Evolutionary conservation across 2,113 vertebrate genomes (phyloP), one percentile per base, ranked within the genome.

Genomic region (Apistogramma diplotaenia): DNA sequence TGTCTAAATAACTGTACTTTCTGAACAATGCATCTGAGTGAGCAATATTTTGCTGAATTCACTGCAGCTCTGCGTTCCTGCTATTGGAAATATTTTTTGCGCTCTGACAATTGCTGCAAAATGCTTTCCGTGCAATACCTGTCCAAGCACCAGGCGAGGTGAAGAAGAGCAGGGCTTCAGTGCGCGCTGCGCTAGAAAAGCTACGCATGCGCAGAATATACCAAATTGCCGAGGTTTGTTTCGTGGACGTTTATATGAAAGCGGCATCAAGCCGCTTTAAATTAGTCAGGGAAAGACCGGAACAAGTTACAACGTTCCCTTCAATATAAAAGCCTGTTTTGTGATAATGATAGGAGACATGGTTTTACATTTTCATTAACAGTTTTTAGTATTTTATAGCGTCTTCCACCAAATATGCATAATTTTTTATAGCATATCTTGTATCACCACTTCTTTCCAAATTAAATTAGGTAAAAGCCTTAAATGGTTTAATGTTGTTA

Each of bases 151-250:
- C 6, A 23, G 12, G 53, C 2, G 49, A 59, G 59, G 23, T 53
- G 11, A 56, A 23, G 53, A 27, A 46, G 25, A 70, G 21, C 21
- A 21, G 21, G 62, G 29, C 43, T 35, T 49, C 40, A 49, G 7
- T 70, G 37, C 51, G 49, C 58, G 80, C 81, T 73, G 87, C 25
- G 59, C 79, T 8, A 59, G 76, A 87, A 86, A 78, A 58, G 72
- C 27, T 2, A 79, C 95, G 94, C 94, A 87, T 93, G 94, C 92
- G 92, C 91, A 91, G 82, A 89, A 29, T 37, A 31, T 11, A 59
- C 5, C 71, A 21, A 80, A 76, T 80, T 53, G 88, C 85, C 74
- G 78, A 76, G 90, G 86, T 84, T 92, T 74, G 62, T 85, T 91
- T 89, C 79, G 85, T 87, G 53, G 74, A 49, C 75, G 51, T 77